phyloP scores from a whole-genome alignment of 2,113 vertebrate genomes.

The Paralichthys olivaceus region DNA sequence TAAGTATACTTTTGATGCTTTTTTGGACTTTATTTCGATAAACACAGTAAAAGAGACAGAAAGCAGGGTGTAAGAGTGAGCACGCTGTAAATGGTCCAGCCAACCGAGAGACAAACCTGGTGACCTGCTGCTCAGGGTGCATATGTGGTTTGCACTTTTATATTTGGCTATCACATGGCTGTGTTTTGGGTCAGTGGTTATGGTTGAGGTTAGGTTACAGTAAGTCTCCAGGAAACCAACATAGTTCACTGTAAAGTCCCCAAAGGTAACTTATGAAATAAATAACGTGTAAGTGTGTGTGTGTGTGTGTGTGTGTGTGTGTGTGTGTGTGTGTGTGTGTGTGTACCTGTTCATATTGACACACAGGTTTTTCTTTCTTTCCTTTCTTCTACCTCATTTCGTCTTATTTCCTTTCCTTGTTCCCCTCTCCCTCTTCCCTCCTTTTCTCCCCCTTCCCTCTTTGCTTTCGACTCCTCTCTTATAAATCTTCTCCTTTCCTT shows the following conservation, averaged over 20 bases:
- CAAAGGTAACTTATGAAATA: too few relatives aligned
- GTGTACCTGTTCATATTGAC: neutral
- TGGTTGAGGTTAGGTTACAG: too few relatives aligned
- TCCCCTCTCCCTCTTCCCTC: neutral
- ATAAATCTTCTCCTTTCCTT: neutral
- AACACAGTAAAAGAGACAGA: neutral
- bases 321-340: conserved; percentile 8
- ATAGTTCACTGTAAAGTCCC: too few relatives aligned
- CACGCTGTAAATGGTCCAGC: too few relatives aligned
- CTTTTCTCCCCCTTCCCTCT: neutral
- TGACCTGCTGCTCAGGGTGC: too few relatives aligned
- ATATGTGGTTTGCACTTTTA: neutral
- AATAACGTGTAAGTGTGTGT: too few relatives aligned
- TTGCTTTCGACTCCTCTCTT: neutral
- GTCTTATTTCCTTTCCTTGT: neutral
- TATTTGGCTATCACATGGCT: too few relatives aligned
- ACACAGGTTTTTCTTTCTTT: neutral
- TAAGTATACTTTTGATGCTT: too few relatives aligned
- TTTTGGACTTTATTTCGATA: neutral
- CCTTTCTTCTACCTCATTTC: neutral
- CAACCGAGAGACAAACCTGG: too few relatives aligned
- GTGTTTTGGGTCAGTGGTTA: too few relatives aligned
- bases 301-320: conserved; percentile 2
- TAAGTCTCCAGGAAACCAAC: too few relatives aligned
- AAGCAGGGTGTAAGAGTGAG: neutral